Base-by-base conservation (phyloP, 1,140 invertebrate species). In the Zaprionus taronus region DNA sequence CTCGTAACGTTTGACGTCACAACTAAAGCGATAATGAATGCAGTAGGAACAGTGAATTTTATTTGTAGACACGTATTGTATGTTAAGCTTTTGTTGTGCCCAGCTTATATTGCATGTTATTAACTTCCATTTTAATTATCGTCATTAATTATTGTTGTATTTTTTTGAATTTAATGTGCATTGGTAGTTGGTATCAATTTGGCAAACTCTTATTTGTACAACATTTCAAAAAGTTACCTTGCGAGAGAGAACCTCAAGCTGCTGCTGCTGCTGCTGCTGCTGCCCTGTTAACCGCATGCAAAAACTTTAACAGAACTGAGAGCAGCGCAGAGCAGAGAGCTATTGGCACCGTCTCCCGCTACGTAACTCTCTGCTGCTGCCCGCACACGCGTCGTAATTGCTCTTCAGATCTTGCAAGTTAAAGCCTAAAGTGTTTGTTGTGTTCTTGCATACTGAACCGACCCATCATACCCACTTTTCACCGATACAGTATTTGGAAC, bases 381-480 rank as follows among this genome's bases (percentile, higher is more conserved):
- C 75, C 81, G 44, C 56, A 44, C 41, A 61, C 68, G 36, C 9
- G 31, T 34, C 31, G 31, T 34, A 34, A 34, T 34, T 34, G 31
- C 34, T 58, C 61, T 51, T 6, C 65, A 44, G 71, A 79, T 79
- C 72, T 71, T 78, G 72, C 80, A 70, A 73, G 81, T 84, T 77
- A 83, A 83, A 84, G 81, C 81, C 81, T 74, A 63, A 81, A 85
- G 84, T 77, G 65, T 66, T 80, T 83, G 62, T 76, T 62, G 62
- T 76, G 49, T 61, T 81, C 44, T 57, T 36, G 20, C 34, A 41
- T 41, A 63, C 57, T 75, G 55, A 36, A 62, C 22, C 47, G 61
- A 70, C 53, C 44, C 63, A 72, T 78, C 51, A 79, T 69, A 81
- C 53, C 78, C 74, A 84, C 79, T 85, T 84, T 72, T 77, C 62